Percentiles rank a stretch among this genome's conserved stretches.
phyloP scores from a whole-genome alignment of 2,888 invertebrate genomes.

The Reticulitermes lucifugus region DNA sequence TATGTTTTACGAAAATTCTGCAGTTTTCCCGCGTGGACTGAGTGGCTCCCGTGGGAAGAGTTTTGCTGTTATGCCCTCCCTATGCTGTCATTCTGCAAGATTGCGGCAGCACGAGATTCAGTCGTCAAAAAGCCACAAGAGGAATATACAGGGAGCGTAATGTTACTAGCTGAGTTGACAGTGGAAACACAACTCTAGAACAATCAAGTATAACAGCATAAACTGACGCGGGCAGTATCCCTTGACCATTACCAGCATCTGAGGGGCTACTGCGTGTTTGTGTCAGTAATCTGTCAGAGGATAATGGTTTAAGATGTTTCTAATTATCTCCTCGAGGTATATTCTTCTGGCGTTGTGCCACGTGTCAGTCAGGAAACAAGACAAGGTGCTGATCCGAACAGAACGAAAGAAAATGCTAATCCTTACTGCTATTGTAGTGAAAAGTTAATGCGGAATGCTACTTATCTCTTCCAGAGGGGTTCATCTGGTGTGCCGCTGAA shows the following conservation, averaged over 20 bases:
- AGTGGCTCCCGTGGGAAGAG: slow-evolving; percentile 25
- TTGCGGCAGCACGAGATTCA: slow-evolving; percentile 34
- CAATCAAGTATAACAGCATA: slow-evolving; percentile 7
- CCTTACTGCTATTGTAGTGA: neutral
- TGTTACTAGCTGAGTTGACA: neutral
- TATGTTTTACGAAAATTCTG: slow-evolving; percentile 3
- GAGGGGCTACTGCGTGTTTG: neutral
- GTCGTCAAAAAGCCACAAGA: slow-evolving; percentile 31
- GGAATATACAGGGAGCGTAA: slow-evolving; percentile 1
- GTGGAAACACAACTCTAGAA: neutral
- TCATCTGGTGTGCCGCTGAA: neutral
- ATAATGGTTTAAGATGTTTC: slow-evolving; percentile 39
- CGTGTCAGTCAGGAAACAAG: slow-evolving; percentile 1
- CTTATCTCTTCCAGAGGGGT: neutral
- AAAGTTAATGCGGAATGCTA: neutral
- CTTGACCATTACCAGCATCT: neutral
- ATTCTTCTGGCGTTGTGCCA: slow-evolving; percentile 20
- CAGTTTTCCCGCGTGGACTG: slow-evolving; percentile 9
- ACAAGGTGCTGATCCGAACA: neutral
- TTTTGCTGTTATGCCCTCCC: neutral
- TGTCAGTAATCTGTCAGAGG: slow-evolving; percentile 22
- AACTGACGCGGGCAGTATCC: neutral
- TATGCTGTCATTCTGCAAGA: slow-evolving; percentile 30
- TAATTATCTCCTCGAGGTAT: slow-evolving; percentile 26
- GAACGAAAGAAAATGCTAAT: too few species aligned